phyloP scores from a whole-genome alignment of 2,797 vertebrate species.

The Cyprinella venusta region DNA sequence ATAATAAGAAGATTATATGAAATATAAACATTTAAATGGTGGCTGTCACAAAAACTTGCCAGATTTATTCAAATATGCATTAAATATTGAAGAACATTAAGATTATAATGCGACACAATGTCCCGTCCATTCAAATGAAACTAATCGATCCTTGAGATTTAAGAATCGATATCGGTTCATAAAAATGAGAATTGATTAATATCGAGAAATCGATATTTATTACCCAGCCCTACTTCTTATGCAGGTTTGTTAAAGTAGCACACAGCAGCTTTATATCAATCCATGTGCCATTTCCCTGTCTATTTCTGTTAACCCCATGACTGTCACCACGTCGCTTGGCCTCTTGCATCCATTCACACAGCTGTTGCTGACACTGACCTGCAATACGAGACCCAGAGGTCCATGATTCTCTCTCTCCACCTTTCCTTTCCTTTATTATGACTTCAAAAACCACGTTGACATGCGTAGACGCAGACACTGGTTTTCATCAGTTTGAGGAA shows the following conservation, averaged over 20 bases:
- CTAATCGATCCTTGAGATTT: too few species aligned
- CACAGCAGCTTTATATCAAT: conserved; percentile 12
- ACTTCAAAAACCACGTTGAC: not conserved
- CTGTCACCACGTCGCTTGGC: conserved; percentile 36
- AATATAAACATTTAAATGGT: too few species aligned
- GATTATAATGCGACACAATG: too few species aligned
- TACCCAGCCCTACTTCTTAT: too few species aligned
- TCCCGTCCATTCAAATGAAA: too few species aligned
- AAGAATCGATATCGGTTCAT: too few species aligned
- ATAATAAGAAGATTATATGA: too few species aligned
- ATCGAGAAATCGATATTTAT: too few species aligned
- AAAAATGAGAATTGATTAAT: too few species aligned
- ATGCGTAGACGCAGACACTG: not conserved
- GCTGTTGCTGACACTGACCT: conserved; percentile 47
- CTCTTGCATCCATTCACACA: conserved; percentile 42
- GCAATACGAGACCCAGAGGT: conserved; percentile 48
- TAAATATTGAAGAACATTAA: too few species aligned
- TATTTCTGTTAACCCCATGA: conserved; percentile 60
- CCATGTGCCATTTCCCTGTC: conserved; percentile 35
- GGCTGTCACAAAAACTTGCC: too few species aligned
- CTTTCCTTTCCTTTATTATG: conserved; percentile 30
- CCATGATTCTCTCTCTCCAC: not conserved
- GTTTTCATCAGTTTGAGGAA: conserved; percentile 29
- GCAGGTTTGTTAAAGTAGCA: not conserved
- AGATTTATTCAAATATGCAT: too few species aligned